A percentile compares a stretch with the other conserved stretches of the same genome.
Conservation (phyloP, 2,888 invertebrate species). For the Notodonta ziczac region DNA sequence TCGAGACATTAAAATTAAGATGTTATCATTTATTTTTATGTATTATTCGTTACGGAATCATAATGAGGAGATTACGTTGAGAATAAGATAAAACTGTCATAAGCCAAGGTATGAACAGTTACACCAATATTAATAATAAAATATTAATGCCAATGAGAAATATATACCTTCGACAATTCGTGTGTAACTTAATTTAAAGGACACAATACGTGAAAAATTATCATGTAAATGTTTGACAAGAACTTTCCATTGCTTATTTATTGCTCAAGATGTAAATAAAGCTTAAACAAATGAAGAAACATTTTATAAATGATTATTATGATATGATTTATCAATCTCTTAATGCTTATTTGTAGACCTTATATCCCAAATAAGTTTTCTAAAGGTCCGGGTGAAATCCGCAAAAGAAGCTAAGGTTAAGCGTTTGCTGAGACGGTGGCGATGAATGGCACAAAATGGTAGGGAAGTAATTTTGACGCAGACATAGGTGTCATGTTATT, state of each 20-base stretch:
- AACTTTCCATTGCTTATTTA: neutral
- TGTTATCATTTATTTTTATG: conserved; percentile 46
- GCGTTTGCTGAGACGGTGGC: no score
- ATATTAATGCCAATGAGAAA: conserved; percentile 41
- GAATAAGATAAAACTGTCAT: conserved; percentile 43
- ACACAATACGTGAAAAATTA: neutral
- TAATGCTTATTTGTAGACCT: no score
- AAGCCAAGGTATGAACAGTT: conserved; percentile 35
- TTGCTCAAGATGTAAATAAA: no score
- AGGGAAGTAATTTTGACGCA: no score
- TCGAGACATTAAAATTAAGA: conserved; percentile 46
- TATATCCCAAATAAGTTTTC: no score
- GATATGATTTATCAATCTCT: no score
- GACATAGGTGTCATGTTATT: no score
- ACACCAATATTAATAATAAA: conserved; percentile 41
- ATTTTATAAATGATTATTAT: no score
- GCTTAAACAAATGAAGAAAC: no score
- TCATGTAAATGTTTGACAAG: neutral
- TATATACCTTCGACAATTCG: conserved; percentile 25
- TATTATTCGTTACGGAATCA: conserved; percentile 37
- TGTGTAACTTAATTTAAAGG: conserved; percentile 22
- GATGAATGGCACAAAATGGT: no score
- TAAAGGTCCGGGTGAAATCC: no score
- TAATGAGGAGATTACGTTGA: conserved; percentile 43
- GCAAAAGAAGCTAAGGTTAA: no score